Evolutionary conservation across 2,113 vertebrate species (phyloP).

Genomic region (Salvator merianae): DNA sequence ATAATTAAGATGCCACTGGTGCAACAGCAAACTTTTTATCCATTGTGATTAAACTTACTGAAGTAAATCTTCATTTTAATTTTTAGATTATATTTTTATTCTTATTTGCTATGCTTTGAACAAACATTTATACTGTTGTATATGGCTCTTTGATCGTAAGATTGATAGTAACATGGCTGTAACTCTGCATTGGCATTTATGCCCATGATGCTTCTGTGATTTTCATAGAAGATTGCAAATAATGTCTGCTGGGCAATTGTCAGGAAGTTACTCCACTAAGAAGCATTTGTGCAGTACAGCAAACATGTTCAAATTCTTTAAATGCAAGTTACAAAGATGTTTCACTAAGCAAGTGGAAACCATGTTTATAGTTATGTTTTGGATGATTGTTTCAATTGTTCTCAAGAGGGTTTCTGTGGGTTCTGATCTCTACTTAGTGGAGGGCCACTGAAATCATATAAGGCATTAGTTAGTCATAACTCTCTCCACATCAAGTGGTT

Average conservation of each 20-base stretch:
- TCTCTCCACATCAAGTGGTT: background rate
- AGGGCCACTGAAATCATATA: background rate
- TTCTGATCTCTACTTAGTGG: background rate
- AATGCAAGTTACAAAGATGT: background rate
- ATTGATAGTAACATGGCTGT: background rate
- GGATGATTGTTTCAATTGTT: background rate
- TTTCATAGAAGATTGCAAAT: background rate
- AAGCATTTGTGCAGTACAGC: background rate
- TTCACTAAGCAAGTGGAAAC: constrained; percentile 15
- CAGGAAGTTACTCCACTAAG: background rate
- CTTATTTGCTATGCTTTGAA: too few species aligned
- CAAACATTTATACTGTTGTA: constrained; percentile 5
- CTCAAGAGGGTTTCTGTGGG: background rate
- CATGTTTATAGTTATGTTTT: background rate
- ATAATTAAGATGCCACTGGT: too few species aligned
- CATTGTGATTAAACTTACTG: too few species aligned
- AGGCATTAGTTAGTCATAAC: background rate
- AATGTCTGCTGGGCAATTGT: background rate
- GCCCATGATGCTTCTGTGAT: background rate
- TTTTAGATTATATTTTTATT: too few species aligned
- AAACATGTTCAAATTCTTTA: background rate
- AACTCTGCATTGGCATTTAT: background rate
- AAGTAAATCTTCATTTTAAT: too few species aligned
- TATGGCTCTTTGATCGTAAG: background rate
- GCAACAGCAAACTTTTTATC: too few species aligned